A percentile compares a stretch with the other conserved stretches of the same genome.
Evolutionary conservation across 2,888 invertebrate species (phyloP).

Genomic region (Xylocampa areola): DNA sequence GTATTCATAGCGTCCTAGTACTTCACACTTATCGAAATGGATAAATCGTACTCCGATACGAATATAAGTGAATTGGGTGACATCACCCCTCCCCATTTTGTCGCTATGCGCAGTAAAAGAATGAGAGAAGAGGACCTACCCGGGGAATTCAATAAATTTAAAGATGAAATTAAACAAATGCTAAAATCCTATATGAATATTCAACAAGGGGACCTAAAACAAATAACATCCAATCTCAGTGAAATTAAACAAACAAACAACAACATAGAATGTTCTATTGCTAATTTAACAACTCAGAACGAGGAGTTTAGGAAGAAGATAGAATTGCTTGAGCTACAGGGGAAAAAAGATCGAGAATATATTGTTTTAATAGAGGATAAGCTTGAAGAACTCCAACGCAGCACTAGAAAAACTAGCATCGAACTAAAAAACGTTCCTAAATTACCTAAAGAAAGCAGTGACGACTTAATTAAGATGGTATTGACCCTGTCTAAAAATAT

Average conservation of each 20-base stretch:
- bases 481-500: neutral
- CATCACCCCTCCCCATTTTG: neutral
- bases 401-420: constrained; percentile 6
- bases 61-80: neutral
- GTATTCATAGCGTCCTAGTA: no score
- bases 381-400: constrained; percentile 1
- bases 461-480: constrained; percentile 8
- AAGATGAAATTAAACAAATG: neutral
- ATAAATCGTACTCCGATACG: neutral
- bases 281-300: constrained; percentile 1
- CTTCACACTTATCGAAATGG: neutral
- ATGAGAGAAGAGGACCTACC: constrained; percentile 2
- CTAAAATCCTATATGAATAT: neutral
- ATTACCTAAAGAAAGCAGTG: constrained; percentile 2
- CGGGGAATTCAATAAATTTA: neutral
- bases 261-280: neutral
- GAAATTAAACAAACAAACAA: constrained; percentile 8
- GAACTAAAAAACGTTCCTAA: constrained; percentile 10
- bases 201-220: constrained; percentile 1
- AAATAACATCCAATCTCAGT: neutral
- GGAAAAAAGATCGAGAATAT: constrained; percentile 5
- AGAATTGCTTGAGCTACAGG: constrained; percentile 2
- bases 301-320: constrained; percentile 6
- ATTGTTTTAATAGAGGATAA: constrained; percentile 5
- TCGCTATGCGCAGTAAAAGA: constrained; percentile 1